phyloP scores from a whole-genome alignment of 2,113 vertebrate genomes.

The Plotosus lineatus region DNA sequence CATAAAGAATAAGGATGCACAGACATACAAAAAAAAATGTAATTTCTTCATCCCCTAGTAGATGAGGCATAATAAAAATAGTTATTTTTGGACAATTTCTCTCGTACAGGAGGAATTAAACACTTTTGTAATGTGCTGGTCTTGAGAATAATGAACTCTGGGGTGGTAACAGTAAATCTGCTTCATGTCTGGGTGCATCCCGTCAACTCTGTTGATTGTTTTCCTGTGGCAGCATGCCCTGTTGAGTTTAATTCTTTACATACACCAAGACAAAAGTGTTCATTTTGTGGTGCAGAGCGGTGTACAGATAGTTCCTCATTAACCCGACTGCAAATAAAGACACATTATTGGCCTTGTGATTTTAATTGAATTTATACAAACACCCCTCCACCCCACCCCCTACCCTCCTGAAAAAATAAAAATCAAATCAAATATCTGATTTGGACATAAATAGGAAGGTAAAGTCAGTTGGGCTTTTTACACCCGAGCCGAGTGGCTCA shows the following conservation, averaged over 20 bases:
- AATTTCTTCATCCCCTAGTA: background rate
- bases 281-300: background rate
- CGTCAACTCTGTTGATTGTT: slow-evolving; percentile 7
- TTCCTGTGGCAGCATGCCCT: background rate
- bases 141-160: background rate
- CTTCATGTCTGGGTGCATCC: background rate
- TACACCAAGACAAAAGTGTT: background rate
- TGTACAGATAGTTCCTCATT: background rate
- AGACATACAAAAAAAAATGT: background rate
- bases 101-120: background rate
- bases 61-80: background rate
- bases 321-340: background rate
- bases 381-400: too few relatives aligned
- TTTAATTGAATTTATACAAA: too few relatives aligned
- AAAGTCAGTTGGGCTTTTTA: too few relatives aligned
- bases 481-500: too few relatives aligned
- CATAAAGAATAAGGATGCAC: background rate
- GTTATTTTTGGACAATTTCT: background rate
- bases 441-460: too few relatives aligned
- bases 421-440: too few relatives aligned
- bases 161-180: background rate
- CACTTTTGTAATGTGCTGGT: background rate
- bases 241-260: background rate
- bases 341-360: background rate
- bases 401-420: too few relatives aligned